Base-by-base conservation (phyloP, 2,797 vertebrate species). In the Mycteria americana region DNA sequence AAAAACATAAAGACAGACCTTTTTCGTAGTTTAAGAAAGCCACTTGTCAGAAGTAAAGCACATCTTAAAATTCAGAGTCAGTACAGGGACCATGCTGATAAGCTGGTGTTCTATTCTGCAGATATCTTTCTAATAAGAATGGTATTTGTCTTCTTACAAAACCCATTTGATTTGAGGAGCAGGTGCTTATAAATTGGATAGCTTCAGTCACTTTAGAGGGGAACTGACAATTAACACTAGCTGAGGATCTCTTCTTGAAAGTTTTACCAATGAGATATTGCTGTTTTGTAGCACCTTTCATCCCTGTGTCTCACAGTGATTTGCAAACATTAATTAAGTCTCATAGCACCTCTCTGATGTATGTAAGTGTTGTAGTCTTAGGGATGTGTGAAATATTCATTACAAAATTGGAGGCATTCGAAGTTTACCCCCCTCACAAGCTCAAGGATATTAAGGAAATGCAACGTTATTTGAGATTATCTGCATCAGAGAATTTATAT, bases 291-390 rank as follows among this genome's bases (percentile, higher is more conserved):
- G 57, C 96, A 95, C 91, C 81, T 95, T 91, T 94, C 62, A 75
- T 94, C 68, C 67, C 25, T 4, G 9, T 64, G 82, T 85, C 86
- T 95, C 75, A 17, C 75, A 81, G 89, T 85, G 93, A 96, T 93
- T 91, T 96, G 81, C 88, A 95, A 89, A 95, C 50, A 59, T 95
- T 90, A 95, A 92, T 93, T 97, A 94, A 94, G 57, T 70, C 93
- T 93, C 59, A 65, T 67, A 89, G 46, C 92, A 91, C 78, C 65
- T 62, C 62, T 92, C 45, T 93, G 88, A 92, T 93, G 54, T 75
- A 85, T 80, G 57, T 75, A 94, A 96, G 94, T 83, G 86, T 84
- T 94, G 83, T 95, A 91, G 74, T 84, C 83, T 78, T 82, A 57
- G 75, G 91, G 64, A 96, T 15, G 86, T 89, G 92, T 89, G 90